Base-by-base conservation (phyloP, 2,113 vertebrate genomes). In the Connochaetes taurinus region DNA sequence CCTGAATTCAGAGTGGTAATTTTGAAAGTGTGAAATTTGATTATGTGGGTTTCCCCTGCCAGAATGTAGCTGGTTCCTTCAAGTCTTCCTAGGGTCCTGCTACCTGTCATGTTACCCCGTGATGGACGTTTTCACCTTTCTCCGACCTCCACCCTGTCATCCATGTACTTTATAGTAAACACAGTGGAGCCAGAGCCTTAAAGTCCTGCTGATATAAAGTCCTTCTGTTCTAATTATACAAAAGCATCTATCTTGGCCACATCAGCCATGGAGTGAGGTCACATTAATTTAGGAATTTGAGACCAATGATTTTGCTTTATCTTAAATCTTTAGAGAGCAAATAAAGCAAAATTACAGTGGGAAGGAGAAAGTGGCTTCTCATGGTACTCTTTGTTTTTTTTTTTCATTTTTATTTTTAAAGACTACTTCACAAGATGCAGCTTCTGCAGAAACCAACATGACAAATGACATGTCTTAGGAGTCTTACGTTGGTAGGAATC, bases 1-100 rank as follows among this genome's bases (percentile, higher is more conserved):
- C 74, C 83, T 95, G 91, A 97, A 95, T 93, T 97, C 92, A 96
- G 93, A 97, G 78, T 95, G 97, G 85, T 97, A 67, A 85, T 97
- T 97, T 94, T 98, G 0, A 23, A 71, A 74, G 10, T 89, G 95
- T 97, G 93, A 94, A 88, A 95, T 5, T 74, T 74, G 21, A 95
- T 96, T 93, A 80, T 94, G 91, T 97, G 94, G 57, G 55, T 89
- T 93, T 90, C 47, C 43, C 67, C 76, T 3, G 9, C 90, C 90
- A 91, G 85, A 97, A 71, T 97, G 97, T 93, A 96, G 82, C 55
- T 89, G 86, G 40, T 95, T 95, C 94, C 88, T 94, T 95, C 60
- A 88, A 94, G 81, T 97, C 85, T 96, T 93, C 88, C 74, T 94
- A 93, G 97, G 87, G 95, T 53, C 87, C 82, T 96, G 71, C 95